Percentiles rank a stretch among this genome's conserved stretches.
Evolutionary conservation across 2,888 invertebrate genomes (phyloP).

Genomic region (Falcaria lacertinaria): DNA sequence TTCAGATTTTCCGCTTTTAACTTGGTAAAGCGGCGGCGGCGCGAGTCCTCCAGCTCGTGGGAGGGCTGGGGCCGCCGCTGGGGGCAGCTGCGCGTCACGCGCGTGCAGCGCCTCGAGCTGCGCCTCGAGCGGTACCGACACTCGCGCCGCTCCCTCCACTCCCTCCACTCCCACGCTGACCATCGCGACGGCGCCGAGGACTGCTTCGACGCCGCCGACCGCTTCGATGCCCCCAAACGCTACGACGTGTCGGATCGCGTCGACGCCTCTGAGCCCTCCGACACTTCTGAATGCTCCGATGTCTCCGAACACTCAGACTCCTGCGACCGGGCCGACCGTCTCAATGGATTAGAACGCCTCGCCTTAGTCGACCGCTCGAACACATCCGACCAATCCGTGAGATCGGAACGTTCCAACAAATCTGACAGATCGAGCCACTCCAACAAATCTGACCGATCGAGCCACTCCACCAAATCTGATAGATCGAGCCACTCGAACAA

Average conservation of each 20-base stretch:
- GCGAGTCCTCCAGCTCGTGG: conserved; percentile 59
- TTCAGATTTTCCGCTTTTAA: conserved; percentile 90
- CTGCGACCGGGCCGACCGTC: not conserved
- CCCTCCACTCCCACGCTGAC: conserved; percentile 11
- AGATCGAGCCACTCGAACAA: not conserved
- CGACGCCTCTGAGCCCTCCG: conserved; percentile 12
- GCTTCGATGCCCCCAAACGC: conserved; percentile 10
- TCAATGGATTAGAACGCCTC: not conserved
- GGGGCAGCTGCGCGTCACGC: conserved; percentile 59
- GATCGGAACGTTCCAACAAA: not conserved
- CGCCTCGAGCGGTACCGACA: conserved; percentile 38
- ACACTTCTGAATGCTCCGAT: conserved; percentile 11
- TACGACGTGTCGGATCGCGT: conserved; percentile 14
- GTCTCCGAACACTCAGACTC: not conserved
- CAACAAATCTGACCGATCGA: not conserved
- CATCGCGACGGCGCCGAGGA: conserved; percentile 9
- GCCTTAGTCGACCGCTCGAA: not conserved
- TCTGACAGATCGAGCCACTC: not conserved
- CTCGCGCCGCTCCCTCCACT: conserved; percentile 12
- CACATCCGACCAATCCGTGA: not conserved
- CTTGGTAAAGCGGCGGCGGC: conserved; percentile 79
- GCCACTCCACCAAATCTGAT: not conserved
- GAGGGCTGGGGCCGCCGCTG: conserved; percentile 55
- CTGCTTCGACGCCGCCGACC: conserved; percentile 11
- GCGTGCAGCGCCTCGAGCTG: conserved; percentile 60